Percentiles rank a stretch among this genome's conserved stretches.
Evolutionary conservation across 2,797 vertebrate species (phyloP).

Genomic region (Pangasius sanitwongsei): DNA sequence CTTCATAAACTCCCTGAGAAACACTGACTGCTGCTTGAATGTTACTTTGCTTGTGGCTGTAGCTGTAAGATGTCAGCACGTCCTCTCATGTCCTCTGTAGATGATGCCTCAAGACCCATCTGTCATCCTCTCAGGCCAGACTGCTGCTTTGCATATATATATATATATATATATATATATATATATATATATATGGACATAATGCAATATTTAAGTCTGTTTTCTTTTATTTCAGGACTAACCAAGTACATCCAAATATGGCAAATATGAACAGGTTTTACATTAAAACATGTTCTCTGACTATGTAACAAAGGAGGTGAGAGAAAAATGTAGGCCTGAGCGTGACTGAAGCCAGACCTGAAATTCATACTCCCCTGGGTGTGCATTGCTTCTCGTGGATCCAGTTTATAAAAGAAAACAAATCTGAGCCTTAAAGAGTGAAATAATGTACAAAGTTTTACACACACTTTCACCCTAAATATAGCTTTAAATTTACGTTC

Average conservation of each 20-base stretch:
- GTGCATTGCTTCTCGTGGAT: too few relatives aligned
- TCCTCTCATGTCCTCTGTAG: conserved; percentile 25
- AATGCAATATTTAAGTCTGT: not conserved
- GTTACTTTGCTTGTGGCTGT: conserved; percentile 7
- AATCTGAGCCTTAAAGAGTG: not conserved
- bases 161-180: not conserved
- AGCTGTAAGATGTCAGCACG: conserved; percentile 2
- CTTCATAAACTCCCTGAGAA: conserved; percentile 2
- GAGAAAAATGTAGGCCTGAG: not conserved
- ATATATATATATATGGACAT: not conserved
- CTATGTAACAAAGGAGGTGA: not conserved
- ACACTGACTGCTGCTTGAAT: not conserved
- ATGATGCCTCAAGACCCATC: conserved; percentile 6
- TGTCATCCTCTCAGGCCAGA: not conserved
- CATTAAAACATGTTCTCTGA: not conserved
- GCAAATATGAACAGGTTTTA: not conserved
- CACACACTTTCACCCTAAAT: not conserved
- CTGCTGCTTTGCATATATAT: not conserved
- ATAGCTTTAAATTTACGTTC: not conserved
- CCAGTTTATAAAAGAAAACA: not conserved
- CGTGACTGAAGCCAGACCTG: not conserved
- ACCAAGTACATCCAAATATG: not conserved
- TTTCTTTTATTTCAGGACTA: not conserved
- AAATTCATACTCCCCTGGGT: not conserved
- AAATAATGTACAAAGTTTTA: not conserved